These are phyloP conservation scores for Nemotelus pantherinus DNA, from an alignment of 2,888 invertebrate species.

Conservation along the genomic window DNA sequence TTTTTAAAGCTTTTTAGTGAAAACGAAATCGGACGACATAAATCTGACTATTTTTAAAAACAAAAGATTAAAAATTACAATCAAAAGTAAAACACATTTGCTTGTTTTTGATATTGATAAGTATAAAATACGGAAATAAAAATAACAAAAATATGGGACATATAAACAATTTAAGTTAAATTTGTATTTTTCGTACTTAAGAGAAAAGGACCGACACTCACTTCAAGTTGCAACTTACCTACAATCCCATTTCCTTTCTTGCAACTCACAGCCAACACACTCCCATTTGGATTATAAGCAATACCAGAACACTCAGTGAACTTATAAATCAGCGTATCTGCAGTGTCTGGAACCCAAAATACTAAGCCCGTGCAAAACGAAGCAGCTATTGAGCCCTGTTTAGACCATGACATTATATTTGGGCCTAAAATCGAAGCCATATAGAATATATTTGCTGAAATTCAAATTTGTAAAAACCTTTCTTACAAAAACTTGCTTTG, in stretches of 20 bases:
- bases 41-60: background rate
- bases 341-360: constrained; percentile 58
- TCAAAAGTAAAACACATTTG: background rate
- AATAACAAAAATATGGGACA: no score
- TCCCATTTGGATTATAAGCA: constrained; percentile 59
- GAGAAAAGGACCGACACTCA: background rate
- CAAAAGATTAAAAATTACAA: background rate
- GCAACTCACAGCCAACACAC: constrained; percentile 60
- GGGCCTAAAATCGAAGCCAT: constrained; percentile 50
- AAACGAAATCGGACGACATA: background rate
- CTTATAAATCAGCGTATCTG: constrained; percentile 58
- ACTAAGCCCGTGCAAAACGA: constrained; percentile 61
- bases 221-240: constrained; percentile 51
- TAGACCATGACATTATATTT: constrained; percentile 62
- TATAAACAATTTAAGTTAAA: background rate
- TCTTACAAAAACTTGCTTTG: constrained; percentile 54
- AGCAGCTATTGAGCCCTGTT: constrained; percentile 59
- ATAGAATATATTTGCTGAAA: background rate
- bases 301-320: constrained; percentile 56
- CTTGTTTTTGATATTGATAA: background rate
- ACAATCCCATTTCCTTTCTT: constrained; percentile 54
- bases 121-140: no score
- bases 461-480: background rate
- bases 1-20: background rate
- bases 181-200: background rate